Evolutionary conservation across 2,797 vertebrate species (phyloP).

Genomic region (Poeciliopsis paucimaculata): DNA sequence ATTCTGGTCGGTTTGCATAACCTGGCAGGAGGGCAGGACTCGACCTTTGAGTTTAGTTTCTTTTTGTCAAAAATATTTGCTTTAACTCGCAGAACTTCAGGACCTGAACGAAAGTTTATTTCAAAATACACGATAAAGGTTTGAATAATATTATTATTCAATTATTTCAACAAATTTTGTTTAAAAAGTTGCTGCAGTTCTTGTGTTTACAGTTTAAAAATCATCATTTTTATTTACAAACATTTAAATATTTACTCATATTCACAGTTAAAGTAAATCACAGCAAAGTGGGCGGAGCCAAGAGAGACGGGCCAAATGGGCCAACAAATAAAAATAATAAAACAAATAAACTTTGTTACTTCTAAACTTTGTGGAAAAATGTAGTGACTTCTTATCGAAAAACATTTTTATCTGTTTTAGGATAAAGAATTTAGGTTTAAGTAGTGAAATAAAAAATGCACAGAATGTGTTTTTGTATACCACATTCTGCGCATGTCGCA

Average conservation of each 20-base stretch:
- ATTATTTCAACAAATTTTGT: background rate
- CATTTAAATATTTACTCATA: background rate
- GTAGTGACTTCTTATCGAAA: too few relatives aligned
- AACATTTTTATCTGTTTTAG: too few relatives aligned
- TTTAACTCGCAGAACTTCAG: background rate
- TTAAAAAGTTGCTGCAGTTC: background rate
- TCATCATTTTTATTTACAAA: background rate
- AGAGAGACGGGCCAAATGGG: too few relatives aligned
- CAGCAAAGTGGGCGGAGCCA: too few relatives aligned
- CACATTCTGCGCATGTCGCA: too few relatives aligned
- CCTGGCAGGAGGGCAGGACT: background rate
- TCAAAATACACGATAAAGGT: background rate
- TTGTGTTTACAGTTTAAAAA: background rate
- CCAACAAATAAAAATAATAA: too few relatives aligned
- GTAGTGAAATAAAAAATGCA: too few relatives aligned
- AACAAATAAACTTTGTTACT: too few relatives aligned
- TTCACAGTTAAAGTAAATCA: background rate
- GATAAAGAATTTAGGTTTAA: too few relatives aligned
- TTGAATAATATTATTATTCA: background rate
- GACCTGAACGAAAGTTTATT: background rate
- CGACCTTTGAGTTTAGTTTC: background rate
- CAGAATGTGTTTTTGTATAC: too few relatives aligned
- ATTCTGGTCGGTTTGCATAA: constrained; percentile 13
- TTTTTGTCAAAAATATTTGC: background rate
- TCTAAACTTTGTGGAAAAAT: too few relatives aligned